phyloP scores from a whole-genome alignment of 2,113 vertebrate genomes.

The Anhinga rufa region DNA sequence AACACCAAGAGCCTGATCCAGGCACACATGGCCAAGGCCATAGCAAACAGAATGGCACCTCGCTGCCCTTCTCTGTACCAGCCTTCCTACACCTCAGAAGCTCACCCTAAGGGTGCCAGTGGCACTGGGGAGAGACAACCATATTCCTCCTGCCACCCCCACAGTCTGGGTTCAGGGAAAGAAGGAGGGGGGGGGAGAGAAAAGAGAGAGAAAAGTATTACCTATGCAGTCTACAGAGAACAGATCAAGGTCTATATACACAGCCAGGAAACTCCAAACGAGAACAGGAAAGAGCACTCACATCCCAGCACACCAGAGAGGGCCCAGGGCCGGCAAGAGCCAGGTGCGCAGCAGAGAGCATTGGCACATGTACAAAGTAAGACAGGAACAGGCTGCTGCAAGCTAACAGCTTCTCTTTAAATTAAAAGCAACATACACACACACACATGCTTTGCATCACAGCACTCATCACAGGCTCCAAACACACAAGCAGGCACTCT shows the following conservation, averaged over 20 bases:
- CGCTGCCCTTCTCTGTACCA: fast-evolving
- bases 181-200: no score
- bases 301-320: background rate
- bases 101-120: background rate
- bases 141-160: background rate
- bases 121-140: background rate
- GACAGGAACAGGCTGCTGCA: background rate
- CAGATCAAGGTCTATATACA: background rate
- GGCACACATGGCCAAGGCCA: background rate
- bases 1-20: background rate
- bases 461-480: background rate
- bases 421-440: background rate
- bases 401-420: background rate
- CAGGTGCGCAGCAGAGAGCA: background rate
- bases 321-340: background rate
- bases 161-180: background rate
- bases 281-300: background rate
- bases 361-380: background rate
- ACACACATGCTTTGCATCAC: background rate
- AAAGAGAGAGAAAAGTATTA: background rate
- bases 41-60: background rate
- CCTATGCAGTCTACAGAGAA: background rate
- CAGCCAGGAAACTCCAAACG: background rate
- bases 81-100: background rate
- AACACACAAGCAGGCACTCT: background rate